A percentile compares a stretch with the other conserved stretches of the same genome.
Conservation (phyloP, 2,113 vertebrate genomes). For the Psophia crepitans region DNA sequence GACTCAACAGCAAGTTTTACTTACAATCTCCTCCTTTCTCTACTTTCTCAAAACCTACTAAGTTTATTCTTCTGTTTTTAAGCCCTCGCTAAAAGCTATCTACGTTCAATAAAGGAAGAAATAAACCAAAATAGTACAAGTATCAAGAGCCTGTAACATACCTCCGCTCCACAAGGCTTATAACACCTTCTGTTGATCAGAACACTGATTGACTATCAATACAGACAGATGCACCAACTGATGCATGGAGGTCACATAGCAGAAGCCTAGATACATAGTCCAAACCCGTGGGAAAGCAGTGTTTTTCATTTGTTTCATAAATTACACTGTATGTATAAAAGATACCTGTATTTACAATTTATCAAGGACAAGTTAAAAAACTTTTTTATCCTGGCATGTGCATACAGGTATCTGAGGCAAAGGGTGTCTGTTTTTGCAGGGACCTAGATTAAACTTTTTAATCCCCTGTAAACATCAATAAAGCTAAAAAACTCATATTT, state of each 20-base stretch:
- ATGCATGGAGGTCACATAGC: background rate
- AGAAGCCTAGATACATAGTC: background rate
- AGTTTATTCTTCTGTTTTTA: background rate
- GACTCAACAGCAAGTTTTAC: background rate
- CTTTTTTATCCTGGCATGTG: background rate
- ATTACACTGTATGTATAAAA: background rate
- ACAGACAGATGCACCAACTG: background rate
- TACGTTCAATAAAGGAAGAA: background rate
- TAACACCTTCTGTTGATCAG: background rate
- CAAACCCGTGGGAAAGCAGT: background rate
- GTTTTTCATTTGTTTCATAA: background rate
- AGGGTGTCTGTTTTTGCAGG: background rate
- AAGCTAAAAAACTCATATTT: background rate
- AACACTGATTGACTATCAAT: background rate
- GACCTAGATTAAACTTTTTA: background rate
- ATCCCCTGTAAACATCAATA: background rate
- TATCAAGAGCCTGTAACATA: background rate
- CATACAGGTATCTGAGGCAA: background rate
- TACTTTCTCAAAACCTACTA: background rate
- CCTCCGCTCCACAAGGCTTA: background rate
- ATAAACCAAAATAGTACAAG: background rate
- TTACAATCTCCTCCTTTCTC: background rate
- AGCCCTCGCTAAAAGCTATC: background rate
- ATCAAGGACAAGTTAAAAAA: background rate
- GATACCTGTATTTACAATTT: background rate